Evolutionary conservation across 2,113 vertebrate species (phyloP).

Genomic region (Coracopsis vasa): DNA sequence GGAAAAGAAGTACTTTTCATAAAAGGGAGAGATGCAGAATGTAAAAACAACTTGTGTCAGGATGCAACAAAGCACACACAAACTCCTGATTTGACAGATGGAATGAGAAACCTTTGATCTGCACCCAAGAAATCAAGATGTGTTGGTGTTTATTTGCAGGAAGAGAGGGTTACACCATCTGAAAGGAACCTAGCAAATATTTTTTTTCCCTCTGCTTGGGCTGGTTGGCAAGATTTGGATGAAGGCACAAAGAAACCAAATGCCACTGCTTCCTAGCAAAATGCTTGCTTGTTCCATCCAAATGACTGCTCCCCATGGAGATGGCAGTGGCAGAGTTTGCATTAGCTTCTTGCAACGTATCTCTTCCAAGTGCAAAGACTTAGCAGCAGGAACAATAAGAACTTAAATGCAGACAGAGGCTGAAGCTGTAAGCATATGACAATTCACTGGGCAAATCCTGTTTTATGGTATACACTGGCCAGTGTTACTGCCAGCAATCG

Average conservation of each 20-base stretch:
- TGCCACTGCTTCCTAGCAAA: not conserved
- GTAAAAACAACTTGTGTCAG: not conserved
- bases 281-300: not conserved
- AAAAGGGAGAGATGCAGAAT: not conserved
- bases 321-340: not conserved
- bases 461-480: not conserved
- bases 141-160: not conserved
- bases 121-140: not conserved
- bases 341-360: not conserved
- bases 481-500: not conserved
- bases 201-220: not conserved
- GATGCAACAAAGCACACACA: not conserved
- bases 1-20: not conserved
- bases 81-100: not conserved
- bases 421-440: not conserved
- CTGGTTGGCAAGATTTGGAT: not conserved
- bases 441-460: not conserved
- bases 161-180: not conserved
- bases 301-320: not conserved
- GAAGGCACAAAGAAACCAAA: not conserved
- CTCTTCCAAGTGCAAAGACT: not conserved
- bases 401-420: not conserved
- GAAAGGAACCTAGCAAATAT: not conserved
- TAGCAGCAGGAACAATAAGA: not conserved
- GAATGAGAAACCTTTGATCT: not conserved